Percentiles rank a stretch among this genome's conserved stretches.
phyloP scores from a whole-genome alignment of 2,797 vertebrate genomes.

The Oryzias dopingdopingensis region DNA sequence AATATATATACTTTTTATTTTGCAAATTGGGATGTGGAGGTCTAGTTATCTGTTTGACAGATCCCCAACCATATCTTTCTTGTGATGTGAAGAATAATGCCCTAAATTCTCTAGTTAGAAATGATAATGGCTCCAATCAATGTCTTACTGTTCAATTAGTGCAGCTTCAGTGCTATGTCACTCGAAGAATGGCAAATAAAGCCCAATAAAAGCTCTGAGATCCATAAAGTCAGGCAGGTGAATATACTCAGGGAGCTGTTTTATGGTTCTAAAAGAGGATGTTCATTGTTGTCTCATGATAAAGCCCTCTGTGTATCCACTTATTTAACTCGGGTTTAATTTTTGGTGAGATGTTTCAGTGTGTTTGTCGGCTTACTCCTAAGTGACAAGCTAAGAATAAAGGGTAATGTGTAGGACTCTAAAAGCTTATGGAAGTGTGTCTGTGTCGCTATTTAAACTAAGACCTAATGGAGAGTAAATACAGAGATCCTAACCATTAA shows the following conservation, averaged over 20 bases:
- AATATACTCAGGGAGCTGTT: conserved; percentile 58
- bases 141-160: conserved; percentile 68
- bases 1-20: no score
- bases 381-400: conserved; percentile 53
- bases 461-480: conserved; percentile 88
- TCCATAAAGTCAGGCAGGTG: conserved; percentile 74
- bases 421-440: conserved; percentile 52
- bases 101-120: conserved; percentile 18
- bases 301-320: conserved; percentile 49
- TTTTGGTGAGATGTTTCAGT: conserved; percentile 47
- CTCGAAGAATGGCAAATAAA: conserved; percentile 74
- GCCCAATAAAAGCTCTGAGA: conserved; percentile 69
- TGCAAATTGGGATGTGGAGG: background rate
- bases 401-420: conserved; percentile 61
- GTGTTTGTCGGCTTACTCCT: conserved; percentile 69
- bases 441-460: conserved; percentile 45
- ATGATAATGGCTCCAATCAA: conserved; percentile 63
- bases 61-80: conserved; percentile 10
- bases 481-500: conserved; percentile 92
- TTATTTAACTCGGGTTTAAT: conserved; percentile 45
- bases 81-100: conserved; percentile 15
- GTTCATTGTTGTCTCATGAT: conserved; percentile 69
- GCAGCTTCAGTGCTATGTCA: conserved; percentile 62
- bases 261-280: conserved; percentile 59
- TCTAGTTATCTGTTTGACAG: background rate